Base-by-base conservation (phyloP, 1,140 invertebrate species). In the Gryon sp. region DNA sequence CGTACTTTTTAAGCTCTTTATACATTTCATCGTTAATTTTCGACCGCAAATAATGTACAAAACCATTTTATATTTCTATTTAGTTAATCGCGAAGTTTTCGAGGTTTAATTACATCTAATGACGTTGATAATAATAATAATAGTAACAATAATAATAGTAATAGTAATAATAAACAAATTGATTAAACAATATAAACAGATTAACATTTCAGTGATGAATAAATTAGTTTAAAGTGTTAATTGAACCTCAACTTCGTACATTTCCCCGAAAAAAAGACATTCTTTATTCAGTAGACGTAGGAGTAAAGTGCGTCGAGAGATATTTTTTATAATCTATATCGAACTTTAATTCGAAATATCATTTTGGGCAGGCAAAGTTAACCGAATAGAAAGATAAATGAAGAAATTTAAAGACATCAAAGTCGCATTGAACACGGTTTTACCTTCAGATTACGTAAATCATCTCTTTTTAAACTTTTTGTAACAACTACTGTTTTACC, bases 261-360 rank as follows among this genome's bases (percentile, higher is more conserved):
- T 2, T n/a, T 11, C 20, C 41, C 16, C 62, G 52, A 52, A 34
- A 32, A 22, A 63, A 28, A 19, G n/a, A 45, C 36, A 53, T 68
- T 60, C 32, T 68, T 55, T 57, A 62, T 34, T 60, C 50, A 22
- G 28, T 73, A 78, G 41, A 22, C 60, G 45, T 78, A 78, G 57
- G 30, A 70, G 43, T 69, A 75, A 76, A 70, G 18, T 45, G 69
- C 74, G 59, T 75, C 52, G 41, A 80, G 60, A 76, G 36, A 77
- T 80, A 80, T 80, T 80, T 80, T 80, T 80, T 80, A 77, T 76
- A 74, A 74, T 76, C 45, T 69, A 79, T 73, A 76, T 72, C 72
- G n/a, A n/a, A 72, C 40, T 53, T 46, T 52, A 46, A 65, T 73
- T 69, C 62, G 45, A 53, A 62, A 40, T 63, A 55, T 79, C 62